Evolutionary conservation across 2,888 invertebrate species (phyloP).

Genomic region (Napeogenes inachia): DNA sequence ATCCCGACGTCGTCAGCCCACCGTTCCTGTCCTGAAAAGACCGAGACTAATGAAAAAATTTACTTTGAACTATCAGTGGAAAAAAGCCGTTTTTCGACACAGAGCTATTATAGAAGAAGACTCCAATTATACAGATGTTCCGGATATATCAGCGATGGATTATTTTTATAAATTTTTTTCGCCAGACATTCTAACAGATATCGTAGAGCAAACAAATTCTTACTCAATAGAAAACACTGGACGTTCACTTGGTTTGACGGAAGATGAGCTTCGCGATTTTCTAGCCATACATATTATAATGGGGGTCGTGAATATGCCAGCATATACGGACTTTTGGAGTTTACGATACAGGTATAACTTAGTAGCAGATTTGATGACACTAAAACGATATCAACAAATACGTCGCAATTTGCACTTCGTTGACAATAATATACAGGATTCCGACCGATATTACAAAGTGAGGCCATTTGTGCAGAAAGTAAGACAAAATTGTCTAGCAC

Average conservation of each 20-base stretch:
- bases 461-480: conserved; percentile 13
- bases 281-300: conserved; percentile 17
- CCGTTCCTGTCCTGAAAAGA: conserved; percentile 14
- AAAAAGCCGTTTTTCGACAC: conserved; percentile 19
- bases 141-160: conserved; percentile 18
- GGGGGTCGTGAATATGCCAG: conserved; percentile 18
- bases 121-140: conserved; percentile 20
- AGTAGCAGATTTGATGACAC: conserved; percentile 27
- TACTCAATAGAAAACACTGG: conserved; percentile 23
- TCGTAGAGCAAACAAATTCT: conserved; percentile 24
- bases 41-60: conserved; percentile 17
- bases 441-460: conserved; percentile 17
- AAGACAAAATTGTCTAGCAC: conserved; percentile 11
- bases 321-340: conserved; percentile 28
- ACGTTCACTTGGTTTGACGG: conserved; percentile 19
- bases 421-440: conserved; percentile 16
- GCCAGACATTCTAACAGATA: conserved; percentile 18
- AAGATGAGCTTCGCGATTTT: conserved; percentile 20
- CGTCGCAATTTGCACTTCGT: conserved; percentile 21
- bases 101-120: conserved; percentile 16
- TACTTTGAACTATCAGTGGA: conserved; percentile 16
- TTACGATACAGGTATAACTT: conserved; percentile 20
- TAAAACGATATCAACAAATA: conserved; percentile 25
- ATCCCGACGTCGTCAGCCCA: conserved; percentile 17
- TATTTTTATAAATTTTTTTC: conserved; percentile 23